Percentiles rank a stretch among this genome's conserved stretches.
These are phyloP conservation scores for Fulmarus glacialis DNA, from an alignment of 2,113 vertebrate genomes.

Conservation along the genomic window DNA sequence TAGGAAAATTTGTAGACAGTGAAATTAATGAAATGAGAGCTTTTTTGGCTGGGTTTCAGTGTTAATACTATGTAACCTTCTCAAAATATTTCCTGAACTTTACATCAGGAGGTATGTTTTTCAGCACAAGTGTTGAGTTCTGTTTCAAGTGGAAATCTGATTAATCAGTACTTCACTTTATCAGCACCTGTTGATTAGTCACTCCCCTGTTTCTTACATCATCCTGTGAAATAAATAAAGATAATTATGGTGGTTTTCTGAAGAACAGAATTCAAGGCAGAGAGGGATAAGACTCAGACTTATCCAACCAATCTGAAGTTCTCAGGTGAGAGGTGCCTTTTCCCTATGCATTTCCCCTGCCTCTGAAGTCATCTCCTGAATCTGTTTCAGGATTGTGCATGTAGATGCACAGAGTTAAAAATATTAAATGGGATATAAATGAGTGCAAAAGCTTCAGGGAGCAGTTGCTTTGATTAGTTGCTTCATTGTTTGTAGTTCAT, in stretches of 20 bases:
- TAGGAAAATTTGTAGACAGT: neutral
- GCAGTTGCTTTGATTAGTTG: neutral
- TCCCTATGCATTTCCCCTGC: neutral
- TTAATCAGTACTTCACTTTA: neutral
- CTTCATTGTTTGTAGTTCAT: neutral
- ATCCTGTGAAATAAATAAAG: neutral
- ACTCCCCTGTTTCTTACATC: neutral
- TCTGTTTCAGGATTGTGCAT: neutral
- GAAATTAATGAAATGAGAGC: neutral
- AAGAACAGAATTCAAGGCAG: neutral
- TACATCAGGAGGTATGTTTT: neutral
- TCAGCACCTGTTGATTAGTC: neutral
- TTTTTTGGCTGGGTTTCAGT: neutral
- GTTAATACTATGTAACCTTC: neutral
- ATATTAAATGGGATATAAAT: neutral
- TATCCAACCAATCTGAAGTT: neutral
- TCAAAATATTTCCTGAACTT: constrained; percentile 1
- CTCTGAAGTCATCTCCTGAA: neutral
- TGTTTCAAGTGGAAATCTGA: neutral
- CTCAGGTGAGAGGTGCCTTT: neutral
- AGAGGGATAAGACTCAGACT: neutral
- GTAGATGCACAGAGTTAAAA: neutral
- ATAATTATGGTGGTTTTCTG: neutral
- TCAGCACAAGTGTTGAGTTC: neutral
- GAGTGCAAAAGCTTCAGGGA: neutral